A percentile compares a stretch with the other conserved stretches of the same genome.
Evolutionary conservation across 2,888 invertebrate genomes (phyloP).

Genomic region (Amblyteles armatorius): DNA sequence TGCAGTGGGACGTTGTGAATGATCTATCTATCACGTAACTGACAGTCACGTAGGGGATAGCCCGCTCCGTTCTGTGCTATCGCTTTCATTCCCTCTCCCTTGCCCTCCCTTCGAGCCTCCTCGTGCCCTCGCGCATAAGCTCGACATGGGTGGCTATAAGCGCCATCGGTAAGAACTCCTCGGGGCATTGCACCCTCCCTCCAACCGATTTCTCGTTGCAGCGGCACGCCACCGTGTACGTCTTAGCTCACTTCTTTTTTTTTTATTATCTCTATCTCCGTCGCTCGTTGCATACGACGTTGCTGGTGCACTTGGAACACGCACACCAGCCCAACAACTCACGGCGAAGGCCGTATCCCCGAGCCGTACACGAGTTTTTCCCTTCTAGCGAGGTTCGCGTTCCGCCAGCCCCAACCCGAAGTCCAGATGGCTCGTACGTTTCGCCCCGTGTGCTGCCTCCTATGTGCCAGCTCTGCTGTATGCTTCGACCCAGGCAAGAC

Average conservation of each 20-base stretch:
- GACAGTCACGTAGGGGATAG: constrained; percentile 72
- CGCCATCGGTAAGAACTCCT: constrained; percentile 72
- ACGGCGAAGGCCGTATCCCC: constrained; percentile 34
- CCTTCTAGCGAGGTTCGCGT: constrained; percentile 45
- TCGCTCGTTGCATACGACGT: constrained; percentile 25
- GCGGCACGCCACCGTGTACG: constrained; percentile 56
- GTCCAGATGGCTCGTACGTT: constrained; percentile 68
- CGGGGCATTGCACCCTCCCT: constrained; percentile 74
- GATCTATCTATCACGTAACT: constrained; percentile 75
- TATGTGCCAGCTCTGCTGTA: constrained; percentile 23
- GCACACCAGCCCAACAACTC: constrained; percentile 44
- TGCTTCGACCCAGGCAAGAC: constrained; percentile 13
- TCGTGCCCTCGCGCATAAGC: constrained; percentile 56
- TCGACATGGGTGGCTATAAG: constrained; percentile 75
- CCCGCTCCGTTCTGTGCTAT: constrained; percentile 48
- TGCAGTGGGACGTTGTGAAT: constrained; percentile 64
- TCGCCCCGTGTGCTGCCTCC: constrained; percentile 43
- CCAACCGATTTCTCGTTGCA: constrained; percentile 68
- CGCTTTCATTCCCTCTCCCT: constrained; percentile 26
- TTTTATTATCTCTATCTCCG: constrained; percentile 26
- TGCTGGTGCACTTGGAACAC: constrained; percentile 40
- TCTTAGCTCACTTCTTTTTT: constrained; percentile 54
- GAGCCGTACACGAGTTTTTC: constrained; percentile 51
- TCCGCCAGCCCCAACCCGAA: constrained; percentile 42
- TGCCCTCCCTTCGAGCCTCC: not conserved